These are phyloP conservation scores for Garra rufa DNA, from an alignment of 2,113 vertebrate genomes.

Conservation along the genomic window DNA sequence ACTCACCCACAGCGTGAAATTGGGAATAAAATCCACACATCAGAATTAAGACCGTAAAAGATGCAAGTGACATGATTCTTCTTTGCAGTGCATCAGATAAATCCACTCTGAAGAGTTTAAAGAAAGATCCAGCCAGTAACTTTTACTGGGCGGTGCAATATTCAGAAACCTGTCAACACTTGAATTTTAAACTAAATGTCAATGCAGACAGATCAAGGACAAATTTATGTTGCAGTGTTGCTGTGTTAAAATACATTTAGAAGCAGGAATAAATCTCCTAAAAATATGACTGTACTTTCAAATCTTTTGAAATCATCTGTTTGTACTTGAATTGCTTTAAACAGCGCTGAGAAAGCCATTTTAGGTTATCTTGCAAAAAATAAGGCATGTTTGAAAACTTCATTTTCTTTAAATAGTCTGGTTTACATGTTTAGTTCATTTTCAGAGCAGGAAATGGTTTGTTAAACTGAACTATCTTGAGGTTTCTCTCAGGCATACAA, in stretches of 20 bases:
- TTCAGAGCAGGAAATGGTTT: slow-evolving; percentile 8
- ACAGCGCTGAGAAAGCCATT: too few relatives aligned
- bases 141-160: slow-evolving; percentile 16
- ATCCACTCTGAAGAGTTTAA: background rate
- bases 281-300: too few relatives aligned
- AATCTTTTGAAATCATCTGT: background rate
- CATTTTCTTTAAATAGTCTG: background rate
- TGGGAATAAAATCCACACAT: background rate
- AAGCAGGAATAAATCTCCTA: background rate
- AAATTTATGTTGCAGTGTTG: too few relatives aligned
- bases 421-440: background rate
- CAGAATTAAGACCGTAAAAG: background rate
- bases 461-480: background rate
- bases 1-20: slow-evolving; percentile 10
- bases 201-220: background rate
- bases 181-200: background rate
- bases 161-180: background rate
- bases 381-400: background rate
- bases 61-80: background rate
- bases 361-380: background rate
- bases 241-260: background rate
- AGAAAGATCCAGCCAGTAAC: background rate
- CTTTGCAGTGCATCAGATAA: background rate
- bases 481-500: background rate
- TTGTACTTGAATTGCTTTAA: background rate